Base-by-base conservation (phyloP, 2,888 invertebrate genomes). In the Limnephilus rhombicus region DNA sequence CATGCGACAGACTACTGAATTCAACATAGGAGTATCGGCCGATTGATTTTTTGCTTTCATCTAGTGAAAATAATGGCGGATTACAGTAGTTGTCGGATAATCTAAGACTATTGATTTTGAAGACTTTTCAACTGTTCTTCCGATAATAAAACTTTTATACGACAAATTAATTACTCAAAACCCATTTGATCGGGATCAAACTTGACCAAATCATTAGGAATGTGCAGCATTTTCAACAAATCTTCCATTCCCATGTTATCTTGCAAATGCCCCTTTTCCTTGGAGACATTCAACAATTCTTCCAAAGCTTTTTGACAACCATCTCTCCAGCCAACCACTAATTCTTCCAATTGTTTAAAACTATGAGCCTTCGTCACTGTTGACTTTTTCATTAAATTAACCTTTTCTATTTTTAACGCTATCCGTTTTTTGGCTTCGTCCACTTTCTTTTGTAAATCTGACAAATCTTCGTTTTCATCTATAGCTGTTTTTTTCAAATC, bases 241-340 rank as follows among this genome's bases (percentile, higher is more conserved):
- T 96, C 95, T 0, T 95, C 94, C 94, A 96, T 96, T 89, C 95
- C 95, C 15, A 96, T 95, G 90, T 95, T 94, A 41, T 95, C 95
- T 93, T 95, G 95, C 37, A 90, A 49, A 24, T 82, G 88, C 80
- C 91, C 90, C 9, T 68, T 91, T 45, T 94, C 94, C 92, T 95
- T 95, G 95, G 96, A 95, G 80, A 96, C 93, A 80, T 95, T 95
- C 94, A 96, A 95, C 24, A 97, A 94, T 92, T 96, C 96, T 92
- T 95, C 95, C 31, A 97, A 94, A 0, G 96, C 97, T 94, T 95
- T 95, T 93, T 96, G 96, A 93, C 97, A 97, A 1, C 96, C 96
- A 91, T 95, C 95, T 93, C 96, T 96, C 97, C 97, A 97, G 94
- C 95, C 96, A 92, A 96, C 95, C 49, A 97, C 96, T 45, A 96